Base-by-base conservation (phyloP, 1,140 invertebrate genomes). In the Copidosoma floridanum region DNA sequence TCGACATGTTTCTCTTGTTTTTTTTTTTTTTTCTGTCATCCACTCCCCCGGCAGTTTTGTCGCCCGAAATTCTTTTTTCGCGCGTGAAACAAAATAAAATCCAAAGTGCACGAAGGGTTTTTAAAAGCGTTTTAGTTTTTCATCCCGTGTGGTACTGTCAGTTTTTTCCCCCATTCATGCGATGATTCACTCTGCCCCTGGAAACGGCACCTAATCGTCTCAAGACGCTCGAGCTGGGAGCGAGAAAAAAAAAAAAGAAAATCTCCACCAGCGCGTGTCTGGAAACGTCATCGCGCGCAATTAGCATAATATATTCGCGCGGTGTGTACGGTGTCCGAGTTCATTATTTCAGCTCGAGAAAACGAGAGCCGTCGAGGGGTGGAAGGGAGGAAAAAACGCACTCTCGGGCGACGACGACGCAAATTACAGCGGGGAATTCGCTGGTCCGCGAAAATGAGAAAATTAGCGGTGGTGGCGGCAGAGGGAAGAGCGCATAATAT, bases 381-480 rank as follows among this genome's bases (percentile, higher is more conserved):
- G 38, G 38, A 40, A 27, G 20, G 23, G 23, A 40, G 41, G 26
- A 26, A 20, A 41, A 41, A 27, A n/a, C 4, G 8, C 35, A 37
- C n/a, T n/a, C n/a, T n/a, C n/a, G n/a, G n/a, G n/a, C n/a, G n/a
- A n/a, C n/a, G n/a, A n/a, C n/a, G n/a, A n/a, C 41, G 46, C 16
- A 57, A 51, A 57, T 57, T 57, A 43, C 37, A 18, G 32, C 56
- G 37, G n/a, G 46, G 26, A 35, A 37, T 24, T 47, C 44, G 27
- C 12, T 27, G 43, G n/a, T 24, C 32, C 38, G 32, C 21, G 44
- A 57, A 57, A 57, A 57, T 48, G 55, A 48, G 55, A 57, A 57
- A 57, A 57, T 57, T 57, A 47, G 32, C 46, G 29, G 8, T 12
- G 40, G 23, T n/a, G 7, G 5, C 10, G 12, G 1, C 29, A 32